Evolutionary conservation across 2,888 invertebrate genomes (phyloP), one percentile per base, ranked within the genome.

Genomic region (Ischnus inquisitorius): DNA sequence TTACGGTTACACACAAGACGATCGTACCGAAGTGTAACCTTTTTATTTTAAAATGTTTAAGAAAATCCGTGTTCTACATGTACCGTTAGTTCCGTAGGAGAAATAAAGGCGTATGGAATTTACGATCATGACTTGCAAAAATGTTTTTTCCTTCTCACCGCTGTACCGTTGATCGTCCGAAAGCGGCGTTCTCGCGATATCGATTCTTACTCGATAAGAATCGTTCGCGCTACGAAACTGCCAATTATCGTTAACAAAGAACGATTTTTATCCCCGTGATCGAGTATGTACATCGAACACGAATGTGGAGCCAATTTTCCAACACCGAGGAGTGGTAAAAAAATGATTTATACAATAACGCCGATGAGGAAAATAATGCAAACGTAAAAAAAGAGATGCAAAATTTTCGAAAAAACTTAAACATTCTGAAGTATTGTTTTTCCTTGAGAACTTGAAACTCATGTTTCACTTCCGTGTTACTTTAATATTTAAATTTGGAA

Each of bases 71-170:
- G 6, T 46, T 64, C 51, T 10, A 16, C n/a, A 71, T 83, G 79
- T 79, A 69, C 62, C 64, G 46, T 62, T 74, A 51, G 74, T 64
- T 69, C 69, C 69, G 39, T 78, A 46, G 54, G 25, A 46, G 69
- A 48, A 83, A 79, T 83, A 83, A 83, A 83, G 28, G 57, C 62
- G 64, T 65, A 60, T 79, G 68, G 46, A 51, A 74, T 79, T 83
- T 79, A 83, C 12, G 60, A 64, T 51, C 19, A 12, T 34, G 75
- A 51, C 16, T 74, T 46, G 46, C 22, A 67, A 46, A n/a, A 25
- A 19, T 25, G 46, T 48, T 68, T 68, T 14, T 8, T 48, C 25
- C 22, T 48, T 14, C 28, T 46, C 4, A 65, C 25, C 6, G 16
- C n/a, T 51, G 22, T 60, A 25, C 57, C 57, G 57, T 60, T 60